These are phyloP conservation scores for Gymnarchus niloticus DNA, from an alignment of 2,113 vertebrate genomes.

Conservation along the genomic window DNA sequence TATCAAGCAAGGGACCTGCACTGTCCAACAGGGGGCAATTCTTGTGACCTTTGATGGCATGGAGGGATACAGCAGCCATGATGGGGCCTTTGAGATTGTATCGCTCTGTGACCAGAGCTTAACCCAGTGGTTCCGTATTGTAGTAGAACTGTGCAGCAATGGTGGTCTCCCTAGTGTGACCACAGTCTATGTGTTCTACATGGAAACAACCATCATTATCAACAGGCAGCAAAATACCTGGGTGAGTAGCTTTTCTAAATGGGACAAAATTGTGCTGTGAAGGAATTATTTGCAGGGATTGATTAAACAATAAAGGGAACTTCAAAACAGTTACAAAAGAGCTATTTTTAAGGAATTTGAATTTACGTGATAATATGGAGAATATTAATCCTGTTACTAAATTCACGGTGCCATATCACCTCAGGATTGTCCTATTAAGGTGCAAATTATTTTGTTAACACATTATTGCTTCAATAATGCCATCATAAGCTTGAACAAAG, in stretches of 20 bases:
- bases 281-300: not conserved
- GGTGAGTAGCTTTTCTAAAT: constrained; percentile 47
- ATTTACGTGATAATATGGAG: too few species aligned
- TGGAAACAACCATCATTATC: constrained; percentile 42
- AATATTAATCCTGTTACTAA: too few species aligned
- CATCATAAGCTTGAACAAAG: too few species aligned
- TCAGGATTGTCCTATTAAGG: too few species aligned
- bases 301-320: not conserved
- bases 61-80: constrained; percentile 29
- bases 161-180: constrained; percentile 20
- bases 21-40: constrained; percentile 27
- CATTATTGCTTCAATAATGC: too few species aligned
- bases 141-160: constrained; percentile 46
- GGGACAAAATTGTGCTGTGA: not conserved
- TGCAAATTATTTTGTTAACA: too few species aligned
- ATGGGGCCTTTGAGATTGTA: constrained; percentile 53
- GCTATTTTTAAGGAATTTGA: too few species aligned
- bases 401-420: too few species aligned
- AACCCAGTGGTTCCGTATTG: constrained; percentile 58
- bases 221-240: constrained; percentile 47
- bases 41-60: constrained; percentile 54
- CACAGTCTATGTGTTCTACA: constrained; percentile 50
- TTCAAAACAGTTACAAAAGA: not conserved
- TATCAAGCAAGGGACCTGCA: constrained; percentile 41
- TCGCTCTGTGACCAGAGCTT: constrained; percentile 42